Percentiles rank a stretch among this genome's conserved stretches.
phyloP scores from a whole-genome alignment of 2,888 invertebrate genomes.

The Ischnura elegans region DNA sequence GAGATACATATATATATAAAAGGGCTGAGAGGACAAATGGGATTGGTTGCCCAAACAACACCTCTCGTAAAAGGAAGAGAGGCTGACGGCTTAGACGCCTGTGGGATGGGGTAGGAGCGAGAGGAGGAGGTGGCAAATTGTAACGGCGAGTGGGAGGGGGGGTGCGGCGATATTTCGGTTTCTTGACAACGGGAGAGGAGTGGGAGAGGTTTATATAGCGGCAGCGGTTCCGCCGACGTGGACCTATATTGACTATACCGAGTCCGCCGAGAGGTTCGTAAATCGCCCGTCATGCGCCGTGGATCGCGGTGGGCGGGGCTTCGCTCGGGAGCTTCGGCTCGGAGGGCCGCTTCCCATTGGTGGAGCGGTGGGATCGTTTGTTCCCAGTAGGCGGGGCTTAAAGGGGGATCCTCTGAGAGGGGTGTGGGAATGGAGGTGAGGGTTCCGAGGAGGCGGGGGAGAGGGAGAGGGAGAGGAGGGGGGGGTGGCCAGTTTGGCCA shows the following conservation, averaged over 20 bases:
- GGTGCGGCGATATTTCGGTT: background rate
- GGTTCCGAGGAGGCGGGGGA: background rate
- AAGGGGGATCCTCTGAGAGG: too few relatives aligned
- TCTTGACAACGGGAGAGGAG: background rate
- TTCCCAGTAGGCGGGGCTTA: conserved; percentile 22
- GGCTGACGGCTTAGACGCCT: conserved; percentile 18
- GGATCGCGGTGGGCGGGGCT: conserved; percentile 37
- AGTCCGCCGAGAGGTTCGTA: conserved; percentile 33
- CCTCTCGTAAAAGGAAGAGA: conserved; percentile 56
- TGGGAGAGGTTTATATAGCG: background rate
- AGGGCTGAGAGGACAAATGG: conserved; percentile 55
- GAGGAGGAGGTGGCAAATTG: conserved; percentile 10
- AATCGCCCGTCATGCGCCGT: conserved; percentile 62
- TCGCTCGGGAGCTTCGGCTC: background rate
- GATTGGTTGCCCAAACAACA: conserved; percentile 65
- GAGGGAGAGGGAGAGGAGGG: background rate
- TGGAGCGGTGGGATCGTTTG: conserved; percentile 45
- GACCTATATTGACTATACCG: conserved; percentile 46
- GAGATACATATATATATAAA: background rate
- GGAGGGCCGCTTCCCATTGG: conserved; percentile 41
- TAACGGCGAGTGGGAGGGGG: background rate
- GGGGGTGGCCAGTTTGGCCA: background rate
- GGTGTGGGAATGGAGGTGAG: background rate
- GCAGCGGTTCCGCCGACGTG: conserved; percentile 51
- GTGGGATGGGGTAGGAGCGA: background rate